Evolutionary conservation across 2,113 vertebrate species (phyloP).

Genomic region (Lampris incognitus): DNA sequence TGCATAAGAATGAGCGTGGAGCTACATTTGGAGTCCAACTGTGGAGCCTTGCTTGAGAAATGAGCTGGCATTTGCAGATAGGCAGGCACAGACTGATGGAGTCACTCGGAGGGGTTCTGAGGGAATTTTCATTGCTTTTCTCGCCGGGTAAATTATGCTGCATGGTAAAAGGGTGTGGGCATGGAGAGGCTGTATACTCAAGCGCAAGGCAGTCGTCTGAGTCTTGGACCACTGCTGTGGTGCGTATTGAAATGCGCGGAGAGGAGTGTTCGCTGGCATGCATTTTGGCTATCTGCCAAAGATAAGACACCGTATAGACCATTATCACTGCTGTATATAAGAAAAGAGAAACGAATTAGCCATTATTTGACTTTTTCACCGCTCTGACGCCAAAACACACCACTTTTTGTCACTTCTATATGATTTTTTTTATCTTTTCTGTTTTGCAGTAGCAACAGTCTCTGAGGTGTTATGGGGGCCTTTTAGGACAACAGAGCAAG

Average conservation of each 20-base stretch:
- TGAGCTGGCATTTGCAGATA: constrained; percentile 79
- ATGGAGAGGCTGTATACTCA: constrained; percentile 14
- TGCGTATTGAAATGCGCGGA: constrained; percentile 44
- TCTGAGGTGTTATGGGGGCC: constrained; percentile 41
- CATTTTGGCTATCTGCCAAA: constrained; percentile 33
- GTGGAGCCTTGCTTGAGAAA: constrained; percentile 71
- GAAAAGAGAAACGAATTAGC: constrained; percentile 8
- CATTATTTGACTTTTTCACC: neutral
- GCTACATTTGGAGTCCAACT: constrained; percentile 64
- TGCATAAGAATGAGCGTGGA: constrained; percentile 76
- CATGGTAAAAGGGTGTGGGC: constrained; percentile 43
- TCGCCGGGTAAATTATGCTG: constrained; percentile 62
- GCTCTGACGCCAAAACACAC: constrained; percentile 16
- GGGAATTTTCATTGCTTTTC: constrained; percentile 61
- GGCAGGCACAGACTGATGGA: constrained; percentile 75
- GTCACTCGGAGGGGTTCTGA: constrained; percentile 66
- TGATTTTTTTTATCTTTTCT: neutral
- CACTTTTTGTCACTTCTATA: neutral
- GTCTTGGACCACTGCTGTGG: constrained; percentile 51
- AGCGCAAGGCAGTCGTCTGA: constrained; percentile 33
- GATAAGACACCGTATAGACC: neutral
- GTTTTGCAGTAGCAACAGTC: constrained; percentile 36
- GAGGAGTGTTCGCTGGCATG: constrained; percentile 33
- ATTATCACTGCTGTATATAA: constrained; percentile 20
- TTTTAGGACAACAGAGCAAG: constrained; percentile 42